A percentile compares a stretch with the other conserved stretches of the same genome.
Conservation (phyloP, 1,140 invertebrate genomes). For the Pseudomyrmex pallidus region DNA sequence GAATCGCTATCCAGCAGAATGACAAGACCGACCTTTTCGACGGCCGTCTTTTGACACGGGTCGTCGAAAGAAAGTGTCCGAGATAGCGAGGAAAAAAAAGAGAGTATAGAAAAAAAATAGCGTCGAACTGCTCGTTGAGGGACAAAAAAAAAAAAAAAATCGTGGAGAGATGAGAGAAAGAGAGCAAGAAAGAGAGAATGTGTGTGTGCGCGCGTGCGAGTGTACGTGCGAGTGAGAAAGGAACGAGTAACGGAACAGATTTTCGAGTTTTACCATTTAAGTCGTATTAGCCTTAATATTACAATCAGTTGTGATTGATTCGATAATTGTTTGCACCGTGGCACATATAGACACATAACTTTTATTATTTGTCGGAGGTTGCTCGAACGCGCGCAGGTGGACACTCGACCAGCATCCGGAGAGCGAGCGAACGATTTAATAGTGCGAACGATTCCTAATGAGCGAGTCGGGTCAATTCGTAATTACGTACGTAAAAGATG, state of each 20-base stretch:
- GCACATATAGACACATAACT: constrained; percentile 81
- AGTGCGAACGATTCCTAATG: not conserved
- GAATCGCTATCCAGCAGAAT: constrained; percentile 55
- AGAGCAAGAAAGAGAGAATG: constrained; percentile 55
- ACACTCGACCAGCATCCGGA: not conserved
- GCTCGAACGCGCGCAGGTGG: constrained; percentile 30
- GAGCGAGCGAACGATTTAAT: not conserved
- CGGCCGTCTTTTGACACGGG: not conserved
- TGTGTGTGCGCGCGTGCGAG: too few species aligned
- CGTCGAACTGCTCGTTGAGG: constrained; percentile 80
- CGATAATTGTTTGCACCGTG: constrained; percentile 85
- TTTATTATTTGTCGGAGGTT: constrained; percentile 70
- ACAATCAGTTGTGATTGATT: constrained; percentile 83
- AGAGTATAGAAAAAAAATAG: not conserved
- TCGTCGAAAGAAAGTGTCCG: constrained; percentile 11
- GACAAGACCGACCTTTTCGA: constrained; percentile 5
- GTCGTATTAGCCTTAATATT: constrained; percentile 79
- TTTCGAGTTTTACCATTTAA: constrained; percentile 75
- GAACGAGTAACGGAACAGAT: constrained; percentile 45
- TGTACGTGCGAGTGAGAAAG: constrained; percentile 57
- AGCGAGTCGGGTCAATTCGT: not conserved
- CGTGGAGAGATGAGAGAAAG: constrained; percentile 68
- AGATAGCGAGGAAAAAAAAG: too few species aligned
- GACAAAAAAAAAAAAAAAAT: constrained; percentile 77
- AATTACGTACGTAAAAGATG: not conserved